Evolutionary conservation across 2,113 vertebrate species (phyloP).

Genomic region (Otis tarda): DNA sequence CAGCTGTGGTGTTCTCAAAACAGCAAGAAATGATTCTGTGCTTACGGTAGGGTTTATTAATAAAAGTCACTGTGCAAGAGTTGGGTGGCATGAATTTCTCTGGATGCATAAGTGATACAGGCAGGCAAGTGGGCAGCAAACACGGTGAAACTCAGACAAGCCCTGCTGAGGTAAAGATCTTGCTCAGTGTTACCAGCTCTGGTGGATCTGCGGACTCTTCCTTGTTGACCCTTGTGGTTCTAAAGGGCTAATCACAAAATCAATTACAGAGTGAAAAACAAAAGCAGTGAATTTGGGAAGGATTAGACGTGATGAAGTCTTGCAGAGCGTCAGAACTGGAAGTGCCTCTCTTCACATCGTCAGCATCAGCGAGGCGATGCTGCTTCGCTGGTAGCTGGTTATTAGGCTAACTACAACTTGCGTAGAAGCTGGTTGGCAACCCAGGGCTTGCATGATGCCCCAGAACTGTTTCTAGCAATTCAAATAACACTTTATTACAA

Average conservation of each 20-base stretch:
- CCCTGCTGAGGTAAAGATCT: not conserved
- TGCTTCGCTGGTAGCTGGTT: not conserved
- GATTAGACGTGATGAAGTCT: not conserved
- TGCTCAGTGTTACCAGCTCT: not conserved
- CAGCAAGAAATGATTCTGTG: not conserved
- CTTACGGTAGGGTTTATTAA: not conserved
- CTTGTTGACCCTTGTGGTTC: not conserved
- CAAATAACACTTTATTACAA: not conserved
- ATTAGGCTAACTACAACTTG: not conserved
- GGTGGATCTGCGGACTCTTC: not conserved
- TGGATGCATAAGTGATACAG: not conserved
- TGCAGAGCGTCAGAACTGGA: not conserved
- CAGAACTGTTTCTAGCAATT: not conserved
- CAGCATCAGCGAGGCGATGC: not conserved
- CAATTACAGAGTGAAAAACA: not conserved
- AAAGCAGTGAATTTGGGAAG: not conserved
- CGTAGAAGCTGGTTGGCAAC: not conserved
- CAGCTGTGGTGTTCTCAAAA: not conserved
- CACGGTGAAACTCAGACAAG: not conserved
- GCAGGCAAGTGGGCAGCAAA: not conserved
- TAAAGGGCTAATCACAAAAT: constrained; percentile 10
- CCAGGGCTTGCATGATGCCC: not conserved
- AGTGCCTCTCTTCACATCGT: not conserved
- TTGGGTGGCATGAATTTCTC: not conserved
- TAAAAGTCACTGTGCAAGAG: not conserved